Conservation (phyloP, 2,113 vertebrate genomes). For the Sinocyclocheilus anshuiensis region DNA sequence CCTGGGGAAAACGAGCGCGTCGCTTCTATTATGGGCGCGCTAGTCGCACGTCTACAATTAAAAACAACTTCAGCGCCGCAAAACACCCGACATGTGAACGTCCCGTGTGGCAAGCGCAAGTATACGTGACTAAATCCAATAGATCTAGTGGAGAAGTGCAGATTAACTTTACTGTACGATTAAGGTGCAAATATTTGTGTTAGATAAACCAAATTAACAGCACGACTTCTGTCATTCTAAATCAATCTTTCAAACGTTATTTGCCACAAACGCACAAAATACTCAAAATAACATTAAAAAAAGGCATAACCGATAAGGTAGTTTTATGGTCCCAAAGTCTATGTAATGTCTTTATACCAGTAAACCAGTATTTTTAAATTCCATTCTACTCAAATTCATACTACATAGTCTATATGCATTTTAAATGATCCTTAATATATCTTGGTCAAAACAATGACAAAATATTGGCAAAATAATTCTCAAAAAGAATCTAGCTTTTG, state of each 20-base stretch:
- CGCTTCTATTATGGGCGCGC: no score
- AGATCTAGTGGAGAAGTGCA: neutral
- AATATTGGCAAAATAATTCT: neutral
- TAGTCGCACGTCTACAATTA: no score
- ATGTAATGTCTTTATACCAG: neutral
- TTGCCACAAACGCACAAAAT: constrained; percentile 29
- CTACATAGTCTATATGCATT: neutral
- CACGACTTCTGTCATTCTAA: neutral
- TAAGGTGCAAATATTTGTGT: constrained; percentile 8
- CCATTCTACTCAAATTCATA: neutral
- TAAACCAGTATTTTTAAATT: neutral
- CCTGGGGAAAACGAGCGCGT: no score
- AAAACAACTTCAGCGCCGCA: no score
- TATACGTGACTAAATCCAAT: no score
- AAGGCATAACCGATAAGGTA: neutral
- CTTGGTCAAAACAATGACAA: neutral
- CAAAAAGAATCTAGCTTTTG: neutral
- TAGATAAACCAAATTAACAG: neutral
- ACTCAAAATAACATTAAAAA: no score
- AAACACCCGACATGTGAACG: no score
- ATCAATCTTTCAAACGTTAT: neutral
- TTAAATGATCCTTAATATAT: neutral
- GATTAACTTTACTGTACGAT: neutral
- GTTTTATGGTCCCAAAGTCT: neutral
- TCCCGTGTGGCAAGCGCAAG: neutral